These are phyloP conservation scores for Atopsyche davidsoni DNA, from an alignment of 1,140 invertebrate genomes.

Conservation along the genomic window DNA sequence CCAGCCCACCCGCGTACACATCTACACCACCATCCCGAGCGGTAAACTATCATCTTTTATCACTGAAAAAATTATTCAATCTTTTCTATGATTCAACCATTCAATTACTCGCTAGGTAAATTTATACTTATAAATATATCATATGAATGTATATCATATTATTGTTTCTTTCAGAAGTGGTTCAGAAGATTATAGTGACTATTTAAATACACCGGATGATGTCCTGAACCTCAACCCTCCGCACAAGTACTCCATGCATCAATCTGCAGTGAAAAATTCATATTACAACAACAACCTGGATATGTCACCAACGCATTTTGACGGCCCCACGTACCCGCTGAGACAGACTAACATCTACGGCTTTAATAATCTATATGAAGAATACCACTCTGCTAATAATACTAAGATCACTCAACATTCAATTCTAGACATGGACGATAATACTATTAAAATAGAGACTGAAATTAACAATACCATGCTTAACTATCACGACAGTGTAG, in stretches of 20 bases:
- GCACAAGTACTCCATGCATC: slow-evolving; percentile 16
- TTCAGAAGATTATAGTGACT: slow-evolving; percentile 24
- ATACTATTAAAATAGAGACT: slow-evolving; percentile 44
- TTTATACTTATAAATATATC: background rate
- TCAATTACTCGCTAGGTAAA: slow-evolving; percentile 2
- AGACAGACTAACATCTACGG: slow-evolving; percentile 3
- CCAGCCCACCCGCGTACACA: slow-evolving; percentile 13
- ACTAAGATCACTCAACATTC: slow-evolving; percentile 33
- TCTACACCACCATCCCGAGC: background rate
- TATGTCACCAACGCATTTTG: slow-evolving; percentile 16
- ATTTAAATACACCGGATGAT: slow-evolving; percentile 15
- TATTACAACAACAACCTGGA: slow-evolving; percentile 21
- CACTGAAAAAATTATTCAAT: background rate
- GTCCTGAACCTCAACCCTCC: slow-evolving; percentile 4
- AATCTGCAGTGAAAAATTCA: slow-evolving; percentile 24
- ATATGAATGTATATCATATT: background rate
- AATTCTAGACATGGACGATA: slow-evolving; percentile 47
- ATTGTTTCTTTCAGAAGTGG: slow-evolving; percentile 23
- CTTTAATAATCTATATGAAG: slow-evolving; percentile 19
- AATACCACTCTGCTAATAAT: slow-evolving; percentile 42
- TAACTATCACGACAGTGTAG: slow-evolving; percentile 3
- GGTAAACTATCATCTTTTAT: background rate
- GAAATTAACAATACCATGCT: slow-evolving; percentile 18
- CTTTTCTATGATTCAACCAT: background rate
- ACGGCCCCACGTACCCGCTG: slow-evolving; percentile 30